phyloP scores from a whole-genome alignment of 2,888 invertebrate genomes.

The Polydrusus tereticollis region DNA sequence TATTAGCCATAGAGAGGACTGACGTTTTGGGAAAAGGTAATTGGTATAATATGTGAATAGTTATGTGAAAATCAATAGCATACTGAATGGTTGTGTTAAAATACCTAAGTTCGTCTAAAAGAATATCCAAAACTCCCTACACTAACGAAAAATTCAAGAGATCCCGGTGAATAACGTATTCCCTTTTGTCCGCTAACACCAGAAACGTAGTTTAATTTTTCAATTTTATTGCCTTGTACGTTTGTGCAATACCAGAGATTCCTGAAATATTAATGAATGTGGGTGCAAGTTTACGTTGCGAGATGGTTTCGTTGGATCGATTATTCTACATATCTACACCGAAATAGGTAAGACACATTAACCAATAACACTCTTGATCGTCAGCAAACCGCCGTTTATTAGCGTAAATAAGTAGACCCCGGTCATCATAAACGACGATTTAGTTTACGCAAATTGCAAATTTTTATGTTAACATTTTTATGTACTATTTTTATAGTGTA shows the following conservation, averaged over 20 bases:
- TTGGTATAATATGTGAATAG: too few species aligned
- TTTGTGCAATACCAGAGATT: slow-evolving; percentile 10
- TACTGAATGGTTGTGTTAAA: too few species aligned
- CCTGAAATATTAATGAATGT: slow-evolving; percentile 27
- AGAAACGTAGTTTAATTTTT: slow-evolving; percentile 35
- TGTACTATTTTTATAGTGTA: background rate
- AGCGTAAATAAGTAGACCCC: too few species aligned
- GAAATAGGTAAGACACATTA: too few species aligned
- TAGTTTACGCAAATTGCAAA: too few species aligned
- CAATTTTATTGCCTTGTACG: slow-evolving; percentile 33
- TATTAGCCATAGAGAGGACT: too few species aligned
- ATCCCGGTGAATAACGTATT: slow-evolving; percentile 34
- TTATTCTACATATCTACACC: background rate
- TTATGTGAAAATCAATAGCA: slow-evolving; percentile 1
- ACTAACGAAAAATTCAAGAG: slow-evolving; percentile 17
- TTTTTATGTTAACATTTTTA: background rate
- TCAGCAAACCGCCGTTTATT: too few species aligned
- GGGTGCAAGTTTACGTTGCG: slow-evolving; percentile 2
- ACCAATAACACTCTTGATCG: too few species aligned
- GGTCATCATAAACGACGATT: too few species aligned
- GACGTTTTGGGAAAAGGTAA: too few species aligned
- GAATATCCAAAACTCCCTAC: background rate
- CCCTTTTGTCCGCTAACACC: slow-evolving; percentile 27
- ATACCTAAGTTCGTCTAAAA: background rate
- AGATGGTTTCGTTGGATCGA: background rate